A percentile compares a stretch with the other conserved stretches of the same genome.
These are phyloP conservation scores for Ciconia boyciana DNA, from an alignment of 2,113 vertebrate genomes.

Conservation along the genomic window DNA sequence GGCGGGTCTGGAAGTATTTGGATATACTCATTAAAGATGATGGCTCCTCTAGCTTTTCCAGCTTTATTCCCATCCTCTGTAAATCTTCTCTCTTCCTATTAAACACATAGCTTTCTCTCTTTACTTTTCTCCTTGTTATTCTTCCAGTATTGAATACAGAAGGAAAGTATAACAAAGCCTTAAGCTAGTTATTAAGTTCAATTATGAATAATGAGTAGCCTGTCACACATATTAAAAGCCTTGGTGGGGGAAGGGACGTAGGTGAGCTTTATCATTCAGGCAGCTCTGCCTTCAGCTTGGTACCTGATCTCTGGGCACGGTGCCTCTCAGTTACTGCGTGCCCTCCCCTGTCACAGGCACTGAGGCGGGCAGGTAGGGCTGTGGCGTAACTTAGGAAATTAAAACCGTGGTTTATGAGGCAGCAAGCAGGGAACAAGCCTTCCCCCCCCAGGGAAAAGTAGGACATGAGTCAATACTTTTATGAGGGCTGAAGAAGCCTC, in stretches of 20 bases:
- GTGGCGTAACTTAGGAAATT: background rate
- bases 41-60: background rate
- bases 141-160: background rate
- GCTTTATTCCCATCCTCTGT: background rate
- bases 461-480: background rate
- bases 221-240: background rate
- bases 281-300: background rate
- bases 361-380: background rate
- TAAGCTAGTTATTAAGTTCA: conserved; percentile 22
- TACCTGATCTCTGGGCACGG: background rate
- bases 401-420: background rate
- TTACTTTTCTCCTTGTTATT: background rate
- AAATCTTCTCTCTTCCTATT: background rate
- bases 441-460: background rate
- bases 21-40: background rate
- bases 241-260: background rate
- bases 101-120: background rate
- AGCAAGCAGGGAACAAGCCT: background rate
- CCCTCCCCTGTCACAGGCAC: background rate
- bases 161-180: background rate
- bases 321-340: background rate
- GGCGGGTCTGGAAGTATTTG: background rate
- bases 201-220: conserved; percentile 6
- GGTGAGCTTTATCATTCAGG: background rate
- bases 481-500: background rate